Evolutionary conservation across 2,797 vertebrate genomes (phyloP), one percentile per base, ranked within the genome.

Genomic region (Euphonia xanthogaster): DNA sequence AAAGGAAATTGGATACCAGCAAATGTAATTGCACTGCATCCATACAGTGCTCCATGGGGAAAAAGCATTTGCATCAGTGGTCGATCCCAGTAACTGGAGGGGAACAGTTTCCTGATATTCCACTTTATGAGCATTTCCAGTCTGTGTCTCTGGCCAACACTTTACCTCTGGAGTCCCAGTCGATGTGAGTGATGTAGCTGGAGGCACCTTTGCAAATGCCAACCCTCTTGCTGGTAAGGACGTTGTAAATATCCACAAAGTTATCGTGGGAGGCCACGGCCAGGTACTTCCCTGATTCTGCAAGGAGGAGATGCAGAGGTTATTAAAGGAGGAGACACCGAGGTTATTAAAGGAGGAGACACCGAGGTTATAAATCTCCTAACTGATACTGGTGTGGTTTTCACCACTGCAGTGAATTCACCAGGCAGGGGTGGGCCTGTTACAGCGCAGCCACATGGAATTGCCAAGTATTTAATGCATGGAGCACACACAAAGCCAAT

Each of bases 231-330:
- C 99, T 99, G 88, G 98, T 99, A 73, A 99, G 98, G 10, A 99
- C 99, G 5, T 99, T 99, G 97, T 99, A 99, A 94, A 99, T 99
- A 96, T 99, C 99, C 95, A 99, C 99, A 86, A 99, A 99, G 81
- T 99, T 99, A 82, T 99, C 99, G 12, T 99, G 99, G 39, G 99
- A 99, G 35, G 99, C 99, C 97, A 99, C 99, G 0, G 99, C 99
- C 86, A 99, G 98, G 94, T 99, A 99, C 97, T 99, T 99, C 82
- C 99, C 99, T 17, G 98, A 97, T 90, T 99, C 99, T 99, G 85
- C 10, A 91, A 89, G 87, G 95, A 93, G 93, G 81, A 96, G 84
- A 95, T 20, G 60, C 15, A 0, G 6, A 71, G n/a, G 37, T 94
- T 83, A 96, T 44, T 62, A 53, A 79, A 89, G 86, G 95, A 93